Base-by-base conservation (phyloP, 2,797 vertebrate species). In the Neosilurus mollespiculum region DNA sequence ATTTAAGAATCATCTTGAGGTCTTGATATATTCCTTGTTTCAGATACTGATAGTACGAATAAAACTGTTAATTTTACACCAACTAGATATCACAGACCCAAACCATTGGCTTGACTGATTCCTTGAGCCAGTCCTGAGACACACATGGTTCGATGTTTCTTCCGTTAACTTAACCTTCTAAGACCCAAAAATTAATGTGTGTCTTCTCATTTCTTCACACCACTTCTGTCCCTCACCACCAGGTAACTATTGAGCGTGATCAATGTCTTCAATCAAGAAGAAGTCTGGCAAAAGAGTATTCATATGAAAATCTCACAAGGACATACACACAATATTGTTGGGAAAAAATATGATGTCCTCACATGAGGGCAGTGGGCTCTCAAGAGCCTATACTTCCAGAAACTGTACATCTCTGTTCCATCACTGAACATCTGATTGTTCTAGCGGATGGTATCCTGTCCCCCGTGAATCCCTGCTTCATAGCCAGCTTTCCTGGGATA, bases 11-110 rank as follows among this genome's bases (percentile, higher is more conserved):
- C 12, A 54, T 72, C 7, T 54, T 18, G 5, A 81, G 79, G 37
- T 59, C n/a, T 67, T 16, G 85, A 84, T 67, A 83, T 62, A 37
- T 82, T 81, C 51, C 26, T 81, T 49, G 66, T 30, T 4, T n/a
- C 22, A 78, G 81, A 66, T 56, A 83, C 62, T 81, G 78, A 86
- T 83, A 77, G 82, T 71, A 80, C 2, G n/a, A 10, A 14, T 1
- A 49, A 22, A 49, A 14, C 49, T 70, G 24, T 24, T 2, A 24
- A 24, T 24, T 24, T 49, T 72, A 10, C 53, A 49, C 12, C 24
- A 72, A 72, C 26, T 18, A 54, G n/a, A 3, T 22, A 22, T 51
- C 67, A n/a, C 22, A 71, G 15, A 71, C 24, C 37, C 43, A 53
- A 24, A 71, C 12, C 69, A 14, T 3, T 24, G 69, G 3, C 16